Conservation (phyloP, 2,888 invertebrate species). For the Euclidia mi region DNA sequence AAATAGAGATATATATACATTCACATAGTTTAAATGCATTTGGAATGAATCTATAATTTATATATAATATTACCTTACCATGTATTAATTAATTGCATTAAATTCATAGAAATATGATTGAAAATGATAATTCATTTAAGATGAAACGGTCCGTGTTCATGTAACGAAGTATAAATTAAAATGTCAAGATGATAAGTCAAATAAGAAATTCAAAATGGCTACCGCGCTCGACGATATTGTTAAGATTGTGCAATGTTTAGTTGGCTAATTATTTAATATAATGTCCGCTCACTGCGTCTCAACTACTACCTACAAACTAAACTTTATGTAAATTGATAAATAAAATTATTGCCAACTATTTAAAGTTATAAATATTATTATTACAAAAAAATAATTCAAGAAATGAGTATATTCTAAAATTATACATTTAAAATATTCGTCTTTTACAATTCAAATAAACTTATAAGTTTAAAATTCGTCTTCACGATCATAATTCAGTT, state of each 20-base stretch:
- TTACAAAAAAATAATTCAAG: conserved; percentile 6
- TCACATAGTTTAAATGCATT: conserved; percentile 47
- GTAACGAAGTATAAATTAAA: conserved; percentile 25
- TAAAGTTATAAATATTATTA: conserved; percentile 2
- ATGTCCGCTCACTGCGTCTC: conserved; percentile 7
- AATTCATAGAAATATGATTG: too few species aligned
- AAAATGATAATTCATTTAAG: neutral
- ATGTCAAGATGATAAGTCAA: too few species aligned
- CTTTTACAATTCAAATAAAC: too few species aligned
- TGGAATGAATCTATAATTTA: conserved; percentile 43
- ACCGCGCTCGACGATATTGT: too few species aligned
- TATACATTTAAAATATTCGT: neutral
- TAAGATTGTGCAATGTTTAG: too few species aligned
- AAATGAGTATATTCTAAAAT: neutral
- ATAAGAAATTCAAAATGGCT: too few species aligned
- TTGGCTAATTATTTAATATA: too few species aligned
- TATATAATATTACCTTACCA: conserved; percentile 2
- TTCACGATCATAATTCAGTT: too few species aligned
- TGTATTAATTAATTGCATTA: neutral
- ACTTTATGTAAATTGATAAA: conserved; percentile 25
- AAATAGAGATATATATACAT: too few species aligned
- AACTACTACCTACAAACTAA: conserved; percentile 27
- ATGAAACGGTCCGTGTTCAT: conserved; percentile 15
- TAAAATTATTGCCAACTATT: conserved; percentile 34
- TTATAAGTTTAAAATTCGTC: too few species aligned